A percentile compares a stretch with the other conserved stretches of the same genome.
Evolutionary conservation across 2,797 vertebrate species (phyloP).

Genomic region (Danionella dracula): DNA sequence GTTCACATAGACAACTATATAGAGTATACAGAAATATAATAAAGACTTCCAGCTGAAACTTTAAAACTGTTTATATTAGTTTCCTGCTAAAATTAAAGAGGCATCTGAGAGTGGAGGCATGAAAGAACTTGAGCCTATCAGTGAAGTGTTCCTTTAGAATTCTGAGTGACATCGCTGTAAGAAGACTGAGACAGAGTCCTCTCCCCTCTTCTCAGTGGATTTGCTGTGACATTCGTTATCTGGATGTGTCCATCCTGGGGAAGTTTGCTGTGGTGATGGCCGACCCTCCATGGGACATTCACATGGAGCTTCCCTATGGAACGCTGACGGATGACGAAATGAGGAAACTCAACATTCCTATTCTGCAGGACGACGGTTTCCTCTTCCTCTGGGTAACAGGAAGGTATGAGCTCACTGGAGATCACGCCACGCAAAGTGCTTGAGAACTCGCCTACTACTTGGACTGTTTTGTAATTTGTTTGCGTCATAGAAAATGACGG

Average conservation of each 20-base stretch:
- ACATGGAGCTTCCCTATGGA: slow-evolving; percentile 95
- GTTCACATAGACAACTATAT: too few relatives aligned
- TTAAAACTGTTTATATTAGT: too few relatives aligned
- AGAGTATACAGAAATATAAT: too few relatives aligned
- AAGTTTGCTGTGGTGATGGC: slow-evolving; percentile 97
- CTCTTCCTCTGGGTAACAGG: slow-evolving; percentile 96
- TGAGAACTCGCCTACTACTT: not conserved
- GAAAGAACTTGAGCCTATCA: too few relatives aligned
- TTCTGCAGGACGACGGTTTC: slow-evolving; percentile 90
- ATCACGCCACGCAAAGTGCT: not conserved
- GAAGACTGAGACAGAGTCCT: not conserved
- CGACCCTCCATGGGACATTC: slow-evolving; percentile 95
- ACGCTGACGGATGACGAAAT: slow-evolving; percentile 93
- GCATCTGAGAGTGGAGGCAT: too few relatives aligned
- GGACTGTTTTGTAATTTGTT: not conserved
- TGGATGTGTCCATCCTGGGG: slow-evolving; percentile 90
- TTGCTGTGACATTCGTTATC: slow-evolving; percentile 88
- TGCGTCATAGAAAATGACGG: not conserved
- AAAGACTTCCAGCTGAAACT: too few relatives aligned
- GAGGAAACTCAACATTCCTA: slow-evolving; percentile 90
- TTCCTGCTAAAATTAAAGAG: too few relatives aligned
- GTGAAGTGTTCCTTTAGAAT: too few relatives aligned
- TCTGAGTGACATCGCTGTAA: too few relatives aligned
- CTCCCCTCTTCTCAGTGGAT: slow-evolving; percentile 66
- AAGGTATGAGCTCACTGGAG: slow-evolving; percentile 62